Conservation (phyloP, 2,113 vertebrate species). For the Gulo gulo region DNA sequence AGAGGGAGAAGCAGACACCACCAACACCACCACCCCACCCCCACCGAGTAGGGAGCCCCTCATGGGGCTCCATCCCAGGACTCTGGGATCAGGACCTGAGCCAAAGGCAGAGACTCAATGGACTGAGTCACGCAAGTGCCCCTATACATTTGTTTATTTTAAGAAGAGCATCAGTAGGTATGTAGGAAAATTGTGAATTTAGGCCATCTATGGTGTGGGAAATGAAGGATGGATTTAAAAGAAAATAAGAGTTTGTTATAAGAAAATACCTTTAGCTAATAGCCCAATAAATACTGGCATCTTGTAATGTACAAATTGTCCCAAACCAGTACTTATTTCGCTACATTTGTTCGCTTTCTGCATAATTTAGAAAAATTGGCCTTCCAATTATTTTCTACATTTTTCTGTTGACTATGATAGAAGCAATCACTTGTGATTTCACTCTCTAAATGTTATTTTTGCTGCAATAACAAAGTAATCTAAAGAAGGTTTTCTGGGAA, state of each 20-base stretch:
- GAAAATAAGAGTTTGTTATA: not conserved
- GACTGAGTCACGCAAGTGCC: not conserved
- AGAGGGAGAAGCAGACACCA: not conserved
- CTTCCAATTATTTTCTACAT: not conserved
- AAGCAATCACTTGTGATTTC: not conserved
- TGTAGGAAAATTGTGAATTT: not conserved
- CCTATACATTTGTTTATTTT: not conserved
- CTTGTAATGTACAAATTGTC: not conserved
- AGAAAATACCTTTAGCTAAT: not conserved
- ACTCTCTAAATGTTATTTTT: not conserved
- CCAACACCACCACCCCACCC: not conserved
- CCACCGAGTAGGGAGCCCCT: not conserved
- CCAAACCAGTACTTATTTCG: not conserved
- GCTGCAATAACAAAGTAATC: not conserved
- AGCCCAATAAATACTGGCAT: not conserved
- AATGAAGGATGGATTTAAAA: conserved; percentile 18
- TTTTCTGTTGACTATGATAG: not conserved
- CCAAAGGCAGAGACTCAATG: too few species aligned
- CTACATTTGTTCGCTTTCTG: conserved; percentile 19
- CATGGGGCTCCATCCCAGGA: not conserved
- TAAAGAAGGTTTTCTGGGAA: not conserved
- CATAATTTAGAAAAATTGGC: not conserved
- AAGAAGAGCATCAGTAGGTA: not conserved
- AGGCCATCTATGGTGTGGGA: not conserved
- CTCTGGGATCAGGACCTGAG: too few species aligned